Percentiles rank a stretch among this genome's conserved stretches.
phyloP scores from a whole-genome alignment of 53 echinoderm and acorn worm genomes.

The Arbacia lixula region DNA sequence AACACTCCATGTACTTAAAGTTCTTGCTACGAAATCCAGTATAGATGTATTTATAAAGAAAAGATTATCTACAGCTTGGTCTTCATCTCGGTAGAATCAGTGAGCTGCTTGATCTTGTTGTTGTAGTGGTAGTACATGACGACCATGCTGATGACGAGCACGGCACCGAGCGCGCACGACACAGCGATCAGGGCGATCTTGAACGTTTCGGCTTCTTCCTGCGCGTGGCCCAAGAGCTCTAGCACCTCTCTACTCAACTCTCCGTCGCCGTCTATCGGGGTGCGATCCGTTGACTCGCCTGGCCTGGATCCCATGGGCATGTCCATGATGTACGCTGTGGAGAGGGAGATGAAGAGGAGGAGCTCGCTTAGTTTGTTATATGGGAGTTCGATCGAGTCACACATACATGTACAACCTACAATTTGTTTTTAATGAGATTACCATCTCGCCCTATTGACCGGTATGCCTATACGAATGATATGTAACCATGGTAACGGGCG shows the following conservation, averaged over 20 bases:
- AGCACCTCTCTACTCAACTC: no score
- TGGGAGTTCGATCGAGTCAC: no score
- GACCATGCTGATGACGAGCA: constrained; percentile 41
- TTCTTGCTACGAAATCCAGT: no score
- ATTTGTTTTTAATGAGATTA: no score
- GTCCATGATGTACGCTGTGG: constrained; percentile 13
- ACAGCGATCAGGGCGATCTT: constrained; percentile 45
- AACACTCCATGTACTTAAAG: no score
- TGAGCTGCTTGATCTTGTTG: background rate
- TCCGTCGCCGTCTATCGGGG: background rate
- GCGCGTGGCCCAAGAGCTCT: no score
- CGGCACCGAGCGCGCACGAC: constrained; percentile 19
- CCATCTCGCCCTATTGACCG: no score
- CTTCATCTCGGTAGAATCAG: background rate
- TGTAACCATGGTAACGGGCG: no score
- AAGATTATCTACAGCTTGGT: constrained; percentile 2
- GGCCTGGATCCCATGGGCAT: background rate
- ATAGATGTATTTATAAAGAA: background rate
- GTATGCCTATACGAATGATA: no score
- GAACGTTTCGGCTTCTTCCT: constrained; percentile 3
- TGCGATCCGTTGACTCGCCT: background rate
- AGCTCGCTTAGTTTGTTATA: background rate
- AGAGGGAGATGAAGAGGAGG: background rate
- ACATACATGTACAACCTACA: no score
- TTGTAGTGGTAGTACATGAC: constrained; percentile 21